Evolutionary conservation across 2,797 vertebrate genomes (phyloP), one percentile per base, ranked within the genome.

Genomic region (Lepidocolaptes lacrymiger): DNA sequence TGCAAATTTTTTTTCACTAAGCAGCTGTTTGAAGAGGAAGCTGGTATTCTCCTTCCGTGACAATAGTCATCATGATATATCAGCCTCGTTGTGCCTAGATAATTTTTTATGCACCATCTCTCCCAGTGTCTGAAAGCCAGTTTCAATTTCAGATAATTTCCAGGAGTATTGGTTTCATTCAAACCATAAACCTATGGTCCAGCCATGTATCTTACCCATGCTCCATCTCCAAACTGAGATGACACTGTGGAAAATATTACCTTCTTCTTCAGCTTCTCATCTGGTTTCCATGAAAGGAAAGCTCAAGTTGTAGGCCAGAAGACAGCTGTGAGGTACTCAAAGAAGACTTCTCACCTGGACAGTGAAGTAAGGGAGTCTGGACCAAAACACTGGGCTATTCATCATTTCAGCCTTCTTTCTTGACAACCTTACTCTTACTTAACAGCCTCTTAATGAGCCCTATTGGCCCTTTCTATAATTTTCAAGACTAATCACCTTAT

Each of bases 381-480:
- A 78, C 23, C 24, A 36, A 55, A 78, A 12, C 28, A 14, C 0
- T 21, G 30, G 24, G 44, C 7, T 46, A 10, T 46, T 61, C 39
- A 34, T 51, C 32, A 28, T 54, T 92, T 73, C 43, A 83, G 7
- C 4, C 26, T 51, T 85, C 43, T 80, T 78, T 84, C 16, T 43
- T 88, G 41, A 2, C 18, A 64, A 5, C 15, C 28, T 76, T 87
- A 27, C 3, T 87, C 51, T 52, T 52, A 54, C 37, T 28, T 73
- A 51, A 68, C 15, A 79, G 26, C 4, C 8, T 46, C 24, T 61
- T 55, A 26, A 80, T 14, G 22, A 75, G 8, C 17, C 16, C 3
- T 19, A 24, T 43, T 51, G 2, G 0, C 6, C 28, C 7, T 73
- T 52, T 1, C 1, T 46, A 66, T 66, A 52, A 46, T 59, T 51